phyloP scores from a whole-genome alignment of 2,888 invertebrate genomes.

The Melolontha melolontha region DNA sequence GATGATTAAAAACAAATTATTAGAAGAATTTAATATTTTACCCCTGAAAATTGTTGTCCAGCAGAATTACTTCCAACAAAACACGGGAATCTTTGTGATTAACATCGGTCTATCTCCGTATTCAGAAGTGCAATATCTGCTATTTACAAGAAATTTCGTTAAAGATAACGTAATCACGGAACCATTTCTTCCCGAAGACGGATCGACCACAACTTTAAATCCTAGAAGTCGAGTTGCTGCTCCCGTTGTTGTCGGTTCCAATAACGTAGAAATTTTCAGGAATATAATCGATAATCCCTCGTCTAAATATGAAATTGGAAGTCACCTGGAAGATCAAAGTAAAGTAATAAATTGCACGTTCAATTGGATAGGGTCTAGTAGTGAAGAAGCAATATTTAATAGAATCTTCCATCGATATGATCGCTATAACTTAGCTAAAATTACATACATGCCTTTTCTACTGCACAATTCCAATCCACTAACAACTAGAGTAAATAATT shows the following conservation, averaged over 20 bases:
- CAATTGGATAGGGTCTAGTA: conserved; percentile 91
- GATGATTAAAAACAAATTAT: conserved; percentile 83
- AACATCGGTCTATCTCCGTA: conserved; percentile 91
- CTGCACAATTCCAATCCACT: conserved; percentile 91
- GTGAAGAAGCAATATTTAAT: conserved; percentile 78
- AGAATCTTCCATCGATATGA: conserved; percentile 88
- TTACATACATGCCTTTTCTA: conserved; percentile 91
- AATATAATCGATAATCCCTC: conserved; percentile 93
- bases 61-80: conserved; percentile 91
- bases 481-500: conserved; percentile 83
- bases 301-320: conserved; percentile 94
- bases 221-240: conserved; percentile 95
- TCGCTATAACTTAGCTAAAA: conserved; percentile 93
- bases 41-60: conserved; percentile 79
- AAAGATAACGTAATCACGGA: conserved; percentile 87
- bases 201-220: conserved; percentile 77
- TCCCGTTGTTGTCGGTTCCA: conserved; percentile 90
- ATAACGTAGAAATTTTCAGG: conserved; percentile 87
- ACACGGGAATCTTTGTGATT: conserved; percentile 88
- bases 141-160: conserved; percentile 90
- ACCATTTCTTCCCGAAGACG: conserved; percentile 78
- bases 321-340: conserved; percentile 94
- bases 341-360: conserved; percentile 92
- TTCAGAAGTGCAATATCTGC: conserved; percentile 81
- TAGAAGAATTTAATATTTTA: conserved; percentile 83